These are phyloP conservation scores for Amniataba percoides DNA, from an alignment of 2,797 vertebrate species.

Conservation along the genomic window DNA sequence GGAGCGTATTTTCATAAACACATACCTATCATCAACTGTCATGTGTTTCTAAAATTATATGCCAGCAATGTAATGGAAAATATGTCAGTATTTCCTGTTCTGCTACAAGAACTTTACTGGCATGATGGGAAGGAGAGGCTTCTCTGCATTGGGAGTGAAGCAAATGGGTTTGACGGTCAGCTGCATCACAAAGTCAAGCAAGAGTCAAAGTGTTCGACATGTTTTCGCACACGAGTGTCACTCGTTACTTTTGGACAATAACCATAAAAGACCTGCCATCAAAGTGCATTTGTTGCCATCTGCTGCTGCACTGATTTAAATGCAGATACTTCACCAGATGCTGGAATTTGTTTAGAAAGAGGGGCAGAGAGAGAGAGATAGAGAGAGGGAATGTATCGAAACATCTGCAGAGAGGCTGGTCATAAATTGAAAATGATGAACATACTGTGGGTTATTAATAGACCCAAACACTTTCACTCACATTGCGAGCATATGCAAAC, in stretches of 20 bases:
- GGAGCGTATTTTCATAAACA: constrained; percentile 8
- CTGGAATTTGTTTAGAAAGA: constrained; percentile 10
- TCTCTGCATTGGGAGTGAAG: neutral
- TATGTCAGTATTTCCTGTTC: constrained; percentile 34
- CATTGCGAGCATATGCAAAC: constrained; percentile 4
- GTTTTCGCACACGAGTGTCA: neutral
- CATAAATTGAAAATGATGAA: constrained; percentile 11
- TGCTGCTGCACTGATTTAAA: neutral
- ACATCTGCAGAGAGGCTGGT: constrained; percentile 32
- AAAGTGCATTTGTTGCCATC: neutral
- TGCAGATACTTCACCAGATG: neutral
- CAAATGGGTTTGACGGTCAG: neutral
- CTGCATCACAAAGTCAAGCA: neutral
- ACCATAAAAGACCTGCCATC: neutral
- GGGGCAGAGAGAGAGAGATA: neutral
- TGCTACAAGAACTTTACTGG: neutral
- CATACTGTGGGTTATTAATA: constrained; percentile 30
- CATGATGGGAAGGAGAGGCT: neutral
- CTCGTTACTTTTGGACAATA: neutral
- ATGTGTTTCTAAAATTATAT: neutral
- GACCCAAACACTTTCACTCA: constrained; percentile 9
- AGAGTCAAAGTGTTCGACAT: neutral
- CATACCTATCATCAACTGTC: constrained; percentile 17
- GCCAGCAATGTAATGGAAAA: neutral
- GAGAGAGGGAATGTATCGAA: neutral